phyloP scores from a whole-genome alignment of 92 coral and sea anemone genomes.

The Porites lobata region DNA sequence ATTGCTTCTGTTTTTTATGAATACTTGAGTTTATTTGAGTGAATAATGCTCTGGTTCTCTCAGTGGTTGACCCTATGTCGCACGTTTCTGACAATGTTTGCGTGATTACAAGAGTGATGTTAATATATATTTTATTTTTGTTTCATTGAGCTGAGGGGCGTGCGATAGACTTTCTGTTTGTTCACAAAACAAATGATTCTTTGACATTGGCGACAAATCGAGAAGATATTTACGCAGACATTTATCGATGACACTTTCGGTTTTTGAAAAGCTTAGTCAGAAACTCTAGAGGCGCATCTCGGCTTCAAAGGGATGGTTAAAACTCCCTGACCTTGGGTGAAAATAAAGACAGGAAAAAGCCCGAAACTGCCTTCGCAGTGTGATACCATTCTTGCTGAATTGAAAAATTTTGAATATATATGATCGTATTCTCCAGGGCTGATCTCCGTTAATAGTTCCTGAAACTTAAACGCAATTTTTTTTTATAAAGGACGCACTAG shows the following conservation, averaged over 20 bases:
- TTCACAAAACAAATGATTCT: conserved; percentile 15
- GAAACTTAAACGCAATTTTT: not conserved
- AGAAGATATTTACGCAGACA: not conserved
- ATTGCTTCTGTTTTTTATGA: not conserved
- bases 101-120: conserved; percentile 15
- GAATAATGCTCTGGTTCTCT: not conserved
- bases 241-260: not conserved
- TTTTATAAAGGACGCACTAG: not conserved
- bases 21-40: conserved; percentile 38
- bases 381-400: not conserved
- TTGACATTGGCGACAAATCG: not conserved
- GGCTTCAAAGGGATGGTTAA: not conserved
- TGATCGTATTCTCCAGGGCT: not conserved
- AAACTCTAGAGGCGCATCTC: not conserved
- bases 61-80: not conserved
- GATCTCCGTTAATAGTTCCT: not conserved
- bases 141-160: not conserved
- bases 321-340: not conserved
- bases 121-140: conserved; percentile 4
- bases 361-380: not conserved
- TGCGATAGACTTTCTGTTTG: conserved; percentile 12
- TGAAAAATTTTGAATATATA: no score
- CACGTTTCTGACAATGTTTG: not conserved
- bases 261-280: not conserved
- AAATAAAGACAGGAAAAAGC: not conserved